A percentile compares a stretch with the other conserved stretches of the same genome.
phyloP scores from a whole-genome alignment of 2,113 vertebrate species.

The Mastomys coucha region DNA sequence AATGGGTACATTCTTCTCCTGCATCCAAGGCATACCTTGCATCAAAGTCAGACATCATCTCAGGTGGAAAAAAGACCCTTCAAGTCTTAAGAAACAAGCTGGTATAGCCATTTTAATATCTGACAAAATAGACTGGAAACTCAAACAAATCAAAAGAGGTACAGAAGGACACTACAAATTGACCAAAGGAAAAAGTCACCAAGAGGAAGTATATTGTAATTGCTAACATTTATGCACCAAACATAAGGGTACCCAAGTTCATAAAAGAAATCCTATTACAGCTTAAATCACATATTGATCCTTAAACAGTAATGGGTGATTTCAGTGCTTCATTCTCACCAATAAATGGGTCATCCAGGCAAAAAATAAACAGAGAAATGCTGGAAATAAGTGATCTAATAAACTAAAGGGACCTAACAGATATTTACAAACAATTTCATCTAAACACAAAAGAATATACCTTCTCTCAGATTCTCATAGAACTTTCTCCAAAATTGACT shows the following conservation, averaged over 20 bases:
- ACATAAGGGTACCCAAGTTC: neutral
- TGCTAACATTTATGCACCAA: neutral
- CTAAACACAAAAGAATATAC: neutral
- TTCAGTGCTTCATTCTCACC: neutral
- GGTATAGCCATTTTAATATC: neutral
- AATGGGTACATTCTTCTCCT: neutral
- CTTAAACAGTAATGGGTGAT: neutral
- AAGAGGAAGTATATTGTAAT: neutral
- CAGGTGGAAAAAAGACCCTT: neutral
- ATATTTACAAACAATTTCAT: neutral
- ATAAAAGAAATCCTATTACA: neutral
- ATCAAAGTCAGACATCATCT: neutral
- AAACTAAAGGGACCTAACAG: neutral
- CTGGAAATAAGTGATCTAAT: neutral
- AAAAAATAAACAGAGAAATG: neutral
- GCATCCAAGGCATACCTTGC: neutral
- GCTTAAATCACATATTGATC: neutral
- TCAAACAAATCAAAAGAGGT: neutral
- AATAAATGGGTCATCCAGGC: neutral
- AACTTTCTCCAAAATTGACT: neutral
- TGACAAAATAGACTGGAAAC: neutral
- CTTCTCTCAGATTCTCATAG: neutral
- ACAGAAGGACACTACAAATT: neutral
- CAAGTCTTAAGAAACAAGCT: neutral
- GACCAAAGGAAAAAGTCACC: neutral